A percentile compares a stretch with the other conserved stretches of the same genome.
phyloP scores from a whole-genome alignment of 2,113 vertebrate species.

The Acanthisitta chloris region DNA sequence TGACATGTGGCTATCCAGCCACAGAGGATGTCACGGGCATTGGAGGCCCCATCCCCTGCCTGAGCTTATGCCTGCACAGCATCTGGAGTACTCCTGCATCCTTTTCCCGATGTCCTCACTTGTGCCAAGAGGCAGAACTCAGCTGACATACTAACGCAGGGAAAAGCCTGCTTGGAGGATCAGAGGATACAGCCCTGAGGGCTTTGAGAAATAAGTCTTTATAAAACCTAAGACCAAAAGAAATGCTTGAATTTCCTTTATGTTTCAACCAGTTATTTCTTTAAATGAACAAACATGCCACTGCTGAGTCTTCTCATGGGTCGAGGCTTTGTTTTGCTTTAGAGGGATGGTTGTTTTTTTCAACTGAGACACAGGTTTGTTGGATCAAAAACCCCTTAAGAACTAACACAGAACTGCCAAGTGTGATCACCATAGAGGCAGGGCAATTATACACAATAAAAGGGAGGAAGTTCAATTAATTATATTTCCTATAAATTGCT shows the following conservation, averaged over 20 bases:
- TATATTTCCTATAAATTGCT: background rate
- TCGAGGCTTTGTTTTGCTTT: background rate
- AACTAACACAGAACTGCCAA: background rate
- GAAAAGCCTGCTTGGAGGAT: background rate
- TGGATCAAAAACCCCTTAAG: background rate
- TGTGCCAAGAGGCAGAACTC: background rate
- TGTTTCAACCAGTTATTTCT: background rate
- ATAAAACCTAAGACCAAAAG: background rate
- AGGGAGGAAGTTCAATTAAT: background rate
- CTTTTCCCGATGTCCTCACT: background rate
- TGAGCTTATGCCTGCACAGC: background rate
- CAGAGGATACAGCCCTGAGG: background rate
- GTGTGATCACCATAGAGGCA: background rate
- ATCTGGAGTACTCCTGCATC: background rate
- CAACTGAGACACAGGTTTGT: background rate
- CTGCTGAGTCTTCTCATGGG: background rate
- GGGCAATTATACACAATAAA: background rate
- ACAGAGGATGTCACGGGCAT: background rate
- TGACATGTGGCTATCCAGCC: background rate
- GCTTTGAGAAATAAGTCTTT: background rate
- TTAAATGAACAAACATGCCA: background rate
- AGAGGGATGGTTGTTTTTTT: background rate
- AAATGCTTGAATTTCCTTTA: slow-evolving; percentile 23
- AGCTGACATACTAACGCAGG: background rate
- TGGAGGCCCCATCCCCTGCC: background rate